Conservation (phyloP, 2,888 invertebrate species). For the Marasmarcha lunaedactyla region DNA sequence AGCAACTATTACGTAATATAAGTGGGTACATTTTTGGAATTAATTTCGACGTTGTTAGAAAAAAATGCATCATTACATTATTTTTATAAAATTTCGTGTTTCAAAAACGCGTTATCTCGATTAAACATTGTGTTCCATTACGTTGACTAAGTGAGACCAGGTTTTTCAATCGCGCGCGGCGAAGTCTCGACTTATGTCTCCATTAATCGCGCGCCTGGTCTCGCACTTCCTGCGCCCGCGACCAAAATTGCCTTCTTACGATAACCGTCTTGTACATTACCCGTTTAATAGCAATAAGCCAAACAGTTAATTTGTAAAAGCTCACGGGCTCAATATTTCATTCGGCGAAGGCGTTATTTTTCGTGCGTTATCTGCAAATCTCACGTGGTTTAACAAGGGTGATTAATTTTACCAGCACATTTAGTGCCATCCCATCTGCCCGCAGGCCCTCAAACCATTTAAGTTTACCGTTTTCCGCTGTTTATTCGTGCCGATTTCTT, state of each 20-base stretch:
- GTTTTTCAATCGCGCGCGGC: not conserved
- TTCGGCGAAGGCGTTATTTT: conserved; percentile 42
- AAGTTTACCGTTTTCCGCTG: conserved; percentile 35
- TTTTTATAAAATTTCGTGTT: no score
- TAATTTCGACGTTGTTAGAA: no score
- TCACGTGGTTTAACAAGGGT: conserved; percentile 42
- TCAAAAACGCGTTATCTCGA: no score
- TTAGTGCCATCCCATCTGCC: conserved; percentile 38
- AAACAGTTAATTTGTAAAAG: conserved; percentile 44
- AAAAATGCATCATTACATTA: no score
- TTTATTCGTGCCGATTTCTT: not conserved
- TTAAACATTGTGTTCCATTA: not conserved
- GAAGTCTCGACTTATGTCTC: not conserved
- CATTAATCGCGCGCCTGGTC: not conserved
- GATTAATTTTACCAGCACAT: conserved; percentile 45
- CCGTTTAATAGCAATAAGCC: conserved; percentile 30
- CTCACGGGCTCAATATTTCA: not conserved
- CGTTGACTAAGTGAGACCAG: not conserved
- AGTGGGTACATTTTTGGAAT: no score
- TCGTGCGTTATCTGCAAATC: conserved; percentile 51
- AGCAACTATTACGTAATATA: no score
- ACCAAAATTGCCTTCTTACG: not conserved
- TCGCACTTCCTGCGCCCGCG: not conserved
- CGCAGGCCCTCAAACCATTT: conserved; percentile 31
- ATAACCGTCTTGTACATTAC: conserved; percentile 1